These are phyloP conservation scores for Amiota communis DNA, from an alignment of 2,888 invertebrate genomes.

Conservation along the genomic window DNA sequence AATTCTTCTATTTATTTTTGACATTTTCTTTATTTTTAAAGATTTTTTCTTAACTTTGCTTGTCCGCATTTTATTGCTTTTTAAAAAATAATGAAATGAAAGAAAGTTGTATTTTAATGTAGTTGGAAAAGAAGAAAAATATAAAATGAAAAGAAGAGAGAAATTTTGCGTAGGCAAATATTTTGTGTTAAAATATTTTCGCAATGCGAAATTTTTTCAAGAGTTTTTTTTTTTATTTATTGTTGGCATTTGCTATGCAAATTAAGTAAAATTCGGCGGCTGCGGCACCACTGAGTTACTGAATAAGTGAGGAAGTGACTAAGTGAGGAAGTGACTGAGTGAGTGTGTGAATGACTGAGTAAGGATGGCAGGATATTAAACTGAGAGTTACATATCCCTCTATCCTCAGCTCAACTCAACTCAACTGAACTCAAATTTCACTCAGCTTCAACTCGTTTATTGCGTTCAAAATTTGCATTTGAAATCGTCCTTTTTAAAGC, in stretches of 20 bases:
- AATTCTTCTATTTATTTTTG: too few species aligned
- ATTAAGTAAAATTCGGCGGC: slow-evolving; percentile 40
- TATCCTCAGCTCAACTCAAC: slow-evolving; percentile 15
- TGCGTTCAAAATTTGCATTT: slow-evolving; percentile 15
- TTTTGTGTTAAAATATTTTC: slow-evolving; percentile 52
- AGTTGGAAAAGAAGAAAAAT: too few species aligned
- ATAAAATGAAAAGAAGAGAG: not conserved
- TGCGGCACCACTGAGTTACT: not conserved
- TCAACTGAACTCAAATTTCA: slow-evolving; percentile 4
- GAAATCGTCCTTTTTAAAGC: not conserved
- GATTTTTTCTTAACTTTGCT: too few species aligned
- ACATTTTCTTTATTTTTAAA: too few species aligned
- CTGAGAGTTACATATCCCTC: not conserved
- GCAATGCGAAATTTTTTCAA: slow-evolving; percentile 41
- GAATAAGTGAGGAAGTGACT: too few species aligned
- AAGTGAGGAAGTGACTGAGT: too few species aligned
- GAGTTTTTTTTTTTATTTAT: not conserved
- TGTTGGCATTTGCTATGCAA: slow-evolving; percentile 57
- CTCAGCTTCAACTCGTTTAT: not conserved
- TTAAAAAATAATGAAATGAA: too few species aligned
- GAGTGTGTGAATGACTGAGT: not conserved
- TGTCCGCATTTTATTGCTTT: too few species aligned
- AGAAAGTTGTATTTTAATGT: too few species aligned
- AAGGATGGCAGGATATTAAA: too few species aligned
- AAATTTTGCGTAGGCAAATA: slow-evolving; percentile 39